A percentile compares a stretch with the other conserved stretches of the same genome.
These are phyloP conservation scores for Sternotherus odoratus DNA, from an alignment of 2,797 vertebrate species.

Conservation along the genomic window DNA sequence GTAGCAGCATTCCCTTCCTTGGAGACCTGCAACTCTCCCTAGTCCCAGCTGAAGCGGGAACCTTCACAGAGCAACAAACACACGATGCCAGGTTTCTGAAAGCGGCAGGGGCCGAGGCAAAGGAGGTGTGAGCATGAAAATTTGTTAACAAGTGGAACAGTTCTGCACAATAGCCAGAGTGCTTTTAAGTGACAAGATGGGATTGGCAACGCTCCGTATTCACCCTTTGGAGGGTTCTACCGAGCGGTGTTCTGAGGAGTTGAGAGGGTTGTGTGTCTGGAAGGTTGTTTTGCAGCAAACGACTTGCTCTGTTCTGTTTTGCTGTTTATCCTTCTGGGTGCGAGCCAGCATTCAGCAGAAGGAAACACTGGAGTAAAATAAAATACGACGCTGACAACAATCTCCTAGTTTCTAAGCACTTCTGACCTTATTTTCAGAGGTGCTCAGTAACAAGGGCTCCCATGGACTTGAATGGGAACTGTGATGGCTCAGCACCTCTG, in stretches of 20 bases:
- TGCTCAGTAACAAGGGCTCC: not conserved
- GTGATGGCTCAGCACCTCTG: not conserved
- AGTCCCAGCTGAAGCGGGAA: slow-evolving; percentile 74
- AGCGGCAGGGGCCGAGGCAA: not conserved
- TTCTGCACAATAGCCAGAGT: not conserved
- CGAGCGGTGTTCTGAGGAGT: not conserved
- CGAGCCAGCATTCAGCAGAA: slow-evolving; percentile 36
- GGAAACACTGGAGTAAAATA: slow-evolving; percentile 5
- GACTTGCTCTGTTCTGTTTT: not conserved
- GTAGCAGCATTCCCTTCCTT: slow-evolving; percentile 66
- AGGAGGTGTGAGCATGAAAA: not conserved
- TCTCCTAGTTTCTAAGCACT: slow-evolving; percentile 24
- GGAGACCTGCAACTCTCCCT: slow-evolving; percentile 68
- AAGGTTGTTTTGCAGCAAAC: not conserved
- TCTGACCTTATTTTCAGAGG: not conserved
- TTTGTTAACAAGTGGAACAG: not conserved
- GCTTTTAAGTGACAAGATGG: not conserved
- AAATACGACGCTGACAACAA: not conserved
- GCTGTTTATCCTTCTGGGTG: slow-evolving; percentile 33
- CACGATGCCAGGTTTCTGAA: slow-evolving; percentile 57
- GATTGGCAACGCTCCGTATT: not conserved
- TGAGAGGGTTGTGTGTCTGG: not conserved
- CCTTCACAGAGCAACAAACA: slow-evolving; percentile 58
- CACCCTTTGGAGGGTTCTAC: not conserved
- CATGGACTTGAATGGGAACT: not conserved